Percentiles rank a stretch among this genome's conserved stretches.
These are phyloP conservation scores for Malurus alboscapulatus DNA, from an alignment of 2,113 vertebrate species.

Conservation along the genomic window DNA sequence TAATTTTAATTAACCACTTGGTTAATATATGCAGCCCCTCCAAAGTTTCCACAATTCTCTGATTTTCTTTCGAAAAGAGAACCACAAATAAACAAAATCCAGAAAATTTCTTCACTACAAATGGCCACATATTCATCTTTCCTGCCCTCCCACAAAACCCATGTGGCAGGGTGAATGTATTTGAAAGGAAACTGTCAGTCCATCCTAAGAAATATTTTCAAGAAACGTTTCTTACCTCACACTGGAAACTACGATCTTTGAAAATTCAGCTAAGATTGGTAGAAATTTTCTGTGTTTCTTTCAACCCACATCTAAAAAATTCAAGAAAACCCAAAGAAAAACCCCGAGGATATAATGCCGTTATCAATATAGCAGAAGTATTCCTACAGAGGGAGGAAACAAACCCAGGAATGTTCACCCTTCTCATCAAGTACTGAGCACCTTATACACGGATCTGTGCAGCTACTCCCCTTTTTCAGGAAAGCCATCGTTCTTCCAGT, in stretches of 20 bases:
- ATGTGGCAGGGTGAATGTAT: not conserved
- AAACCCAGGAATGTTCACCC: not conserved
- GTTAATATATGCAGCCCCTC: not conserved
- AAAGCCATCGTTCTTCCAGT: not conserved
- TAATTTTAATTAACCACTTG: not conserved
- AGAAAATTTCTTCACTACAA: not conserved
- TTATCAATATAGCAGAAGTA: not conserved
- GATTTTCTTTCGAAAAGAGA: not conserved
- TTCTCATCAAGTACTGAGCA: not conserved
- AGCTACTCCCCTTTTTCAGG: not conserved
- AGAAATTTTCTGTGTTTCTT: not conserved
- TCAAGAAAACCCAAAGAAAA: not conserved
- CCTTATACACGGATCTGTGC: rapidly evolving
- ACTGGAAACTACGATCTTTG: not conserved
- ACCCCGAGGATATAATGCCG: not conserved
- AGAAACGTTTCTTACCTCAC: not conserved
- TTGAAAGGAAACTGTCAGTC: not conserved
- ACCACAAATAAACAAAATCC: not conserved
- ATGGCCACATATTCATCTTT: not conserved
- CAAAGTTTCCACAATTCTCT: not conserved
- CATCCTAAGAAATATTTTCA: not conserved
- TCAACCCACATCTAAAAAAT: not conserved
- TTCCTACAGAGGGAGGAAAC: not conserved
- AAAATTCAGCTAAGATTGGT: not conserved
- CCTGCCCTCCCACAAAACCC: not conserved